These are phyloP conservation scores for Lepidocyrtoides sp. DNA, from an alignment of 2,888 invertebrate species.

Conservation along the genomic window DNA sequence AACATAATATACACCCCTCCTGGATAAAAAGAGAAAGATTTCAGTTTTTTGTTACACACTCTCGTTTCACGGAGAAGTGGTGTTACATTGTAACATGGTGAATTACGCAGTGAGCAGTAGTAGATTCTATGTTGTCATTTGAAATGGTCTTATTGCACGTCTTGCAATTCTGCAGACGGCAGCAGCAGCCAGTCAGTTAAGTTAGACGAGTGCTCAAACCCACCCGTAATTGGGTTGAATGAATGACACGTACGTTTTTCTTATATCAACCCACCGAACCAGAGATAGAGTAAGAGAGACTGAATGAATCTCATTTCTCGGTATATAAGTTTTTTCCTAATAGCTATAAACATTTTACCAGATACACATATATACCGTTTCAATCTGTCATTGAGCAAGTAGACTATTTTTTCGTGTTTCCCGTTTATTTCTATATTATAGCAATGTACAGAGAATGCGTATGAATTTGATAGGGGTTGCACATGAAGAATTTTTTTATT, in stretches of 20 bases:
- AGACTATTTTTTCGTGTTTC: constrained; percentile 41
- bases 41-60: constrained; percentile 1
- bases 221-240: constrained; percentile 77
- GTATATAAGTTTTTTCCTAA: too few species aligned
- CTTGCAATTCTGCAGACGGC: constrained; percentile 76
- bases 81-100: constrained; percentile 30
- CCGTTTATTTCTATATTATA: background rate
- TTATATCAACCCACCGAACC: constrained; percentile 11
- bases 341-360: too few species aligned
- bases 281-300: constrained; percentile 38
- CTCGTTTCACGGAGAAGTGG: background rate
- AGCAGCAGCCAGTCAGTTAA: constrained; percentile 55
- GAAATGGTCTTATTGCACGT: constrained; percentile 70
- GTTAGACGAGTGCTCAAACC: constrained; percentile 48
- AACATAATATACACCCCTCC: background rate
- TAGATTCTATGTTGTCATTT: constrained; percentile 73
- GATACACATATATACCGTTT: background rate
- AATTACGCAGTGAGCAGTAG: constrained; percentile 62
- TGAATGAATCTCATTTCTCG: background rate
- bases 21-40: background rate
- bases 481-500: constrained; percentile 68
- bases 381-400: constrained; percentile 45
- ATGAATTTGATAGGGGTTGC: constrained; percentile 46
- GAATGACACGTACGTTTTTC: constrained; percentile 76
- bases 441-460: background rate